These are phyloP conservation scores for Hestina assimilis DNA, from an alignment of 1,140 invertebrate species.

Conservation along the genomic window DNA sequence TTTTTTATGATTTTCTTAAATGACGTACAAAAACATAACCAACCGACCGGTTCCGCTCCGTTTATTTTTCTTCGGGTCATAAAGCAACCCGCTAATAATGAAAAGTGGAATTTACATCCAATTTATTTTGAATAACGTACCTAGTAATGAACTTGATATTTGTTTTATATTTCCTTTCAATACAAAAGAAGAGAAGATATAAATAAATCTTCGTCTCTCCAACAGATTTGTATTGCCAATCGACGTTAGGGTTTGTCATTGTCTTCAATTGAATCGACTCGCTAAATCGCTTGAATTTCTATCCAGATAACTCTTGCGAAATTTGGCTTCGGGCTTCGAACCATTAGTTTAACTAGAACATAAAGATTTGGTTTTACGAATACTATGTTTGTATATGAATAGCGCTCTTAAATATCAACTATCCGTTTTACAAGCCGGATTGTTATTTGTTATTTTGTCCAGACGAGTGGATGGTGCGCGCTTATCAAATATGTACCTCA, in stretches of 20 bases:
- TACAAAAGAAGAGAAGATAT: constrained; percentile 22
- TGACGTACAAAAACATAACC: constrained; percentile 15
- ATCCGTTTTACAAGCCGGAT: too few relatives aligned
- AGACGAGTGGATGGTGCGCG: too few relatives aligned
- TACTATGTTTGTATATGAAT: too few relatives aligned
- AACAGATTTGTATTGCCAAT: constrained; percentile 28
- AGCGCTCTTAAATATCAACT: too few relatives aligned
- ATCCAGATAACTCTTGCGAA: too few relatives aligned
- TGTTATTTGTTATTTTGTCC: too few relatives aligned
- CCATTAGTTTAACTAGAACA: too few relatives aligned
- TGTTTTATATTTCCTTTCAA: constrained; percentile 9
- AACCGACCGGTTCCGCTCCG: constrained; percentile 12
- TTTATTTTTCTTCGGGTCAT: constrained; percentile 18
- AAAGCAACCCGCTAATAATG: constrained; percentile 25
- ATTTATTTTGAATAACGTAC: constrained; percentile 25
- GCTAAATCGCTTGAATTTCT: not conserved
- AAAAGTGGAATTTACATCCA: constrained; percentile 25
- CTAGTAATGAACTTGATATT: constrained; percentile 16
- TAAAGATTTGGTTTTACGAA: too few relatives aligned
- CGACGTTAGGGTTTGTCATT: constrained; percentile 23
- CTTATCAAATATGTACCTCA: too few relatives aligned
- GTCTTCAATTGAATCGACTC: constrained; percentile 11
- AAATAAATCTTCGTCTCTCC: constrained; percentile 28
- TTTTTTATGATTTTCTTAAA: constrained; percentile 8
- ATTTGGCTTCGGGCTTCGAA: too few relatives aligned